Evolutionary conservation across 1,140 invertebrate species (phyloP), one percentile per base, ranked within the genome.

Genomic region (Camponotus floridanus): DNA sequence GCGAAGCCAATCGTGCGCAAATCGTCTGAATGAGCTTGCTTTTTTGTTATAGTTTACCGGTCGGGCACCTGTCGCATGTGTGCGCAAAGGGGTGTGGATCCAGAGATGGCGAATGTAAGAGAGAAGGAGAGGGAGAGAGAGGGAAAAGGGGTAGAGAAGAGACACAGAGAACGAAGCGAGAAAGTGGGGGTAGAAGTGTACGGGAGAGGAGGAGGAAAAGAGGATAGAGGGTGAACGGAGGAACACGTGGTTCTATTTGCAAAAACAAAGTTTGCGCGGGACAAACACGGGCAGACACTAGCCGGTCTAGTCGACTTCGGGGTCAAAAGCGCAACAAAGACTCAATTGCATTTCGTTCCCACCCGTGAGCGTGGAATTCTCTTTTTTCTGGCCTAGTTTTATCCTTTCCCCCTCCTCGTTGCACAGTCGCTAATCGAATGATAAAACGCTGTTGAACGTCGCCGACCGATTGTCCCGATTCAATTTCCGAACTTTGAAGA

Each of bases 181-280:
- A 61, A 51, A 13, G 57, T 36, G 76, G 86, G 65, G 74, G 64
- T 18, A 65, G 81, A 51, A 74, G 70, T 65, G 79, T 62, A 48
- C 64, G 42, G 65, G 68, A 59, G 36, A 76, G 68, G 71, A 76
- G 68, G 71, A 71, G 70, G 57, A 68, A 79, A 62, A 51, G 48
- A 51, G 68, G 81, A 86, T 76, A 89, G 88, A 88, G 89, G 87
- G 86, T 78, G 89, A 90, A 85, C 88, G 84, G 81, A 90, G 88
- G 88, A 93, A 93, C 92, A 92, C 92, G 92, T 92, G 91, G 92
- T 92, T 94, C 92, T 93, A 93, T 94, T 93, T 94, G 93, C 91
- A 93, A 94, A 93, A 93, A 93, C 92, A 93, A 93, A 93, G 93
- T 94, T 94, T 94, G 91, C 93, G 87, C 92, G 93, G 91, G 92